Evolutionary conservation across 1,140 invertebrate genomes (phyloP), one percentile per base, ranked within the genome.

Genomic region (Procambarus virginalis): DNA sequence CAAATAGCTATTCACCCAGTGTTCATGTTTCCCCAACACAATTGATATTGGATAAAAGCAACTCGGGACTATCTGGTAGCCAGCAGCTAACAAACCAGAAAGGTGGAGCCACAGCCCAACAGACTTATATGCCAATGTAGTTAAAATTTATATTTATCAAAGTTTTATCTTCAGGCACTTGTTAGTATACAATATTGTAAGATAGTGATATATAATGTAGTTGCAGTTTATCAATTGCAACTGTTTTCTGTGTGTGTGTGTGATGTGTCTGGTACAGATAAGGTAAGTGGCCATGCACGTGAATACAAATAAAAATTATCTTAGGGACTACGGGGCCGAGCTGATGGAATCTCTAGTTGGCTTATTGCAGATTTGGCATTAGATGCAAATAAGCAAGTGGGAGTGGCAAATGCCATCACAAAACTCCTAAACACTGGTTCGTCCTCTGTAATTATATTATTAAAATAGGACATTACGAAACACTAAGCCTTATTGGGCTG

Each of bases 321-420:
- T n/a, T 48, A 51, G 86, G 86, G 86, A 87, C 86, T 87, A 80
- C 64, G 86, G 86, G 86, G 78, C 86, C 78, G 60, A 87, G 46
- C 45, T 84, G 82, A 48, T 22, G 82, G 10, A 73, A 6, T 73
- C 68, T 73, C 64, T 17, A 5, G 64, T n/a, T 5, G 2, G 68
- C 68, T 20, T 34, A 73, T 8, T 73, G 68, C n/a, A 34, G 34
- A 73, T 34, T 22, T 34, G 34, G 22, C 6, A 8, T 73, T 4
- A 73, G 10, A 73, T 73, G 22, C n/a, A 73, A 2, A 73, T 73
- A 34, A 34, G 20, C 5, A 5, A 73, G 68, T 73, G 68, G 8
- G 6, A 73, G 4, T 34, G 10, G 10, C 68, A 8, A 9, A 22
- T 73, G n/a, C 34, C 68, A 9, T 5, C 68, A 73, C 58, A 60